phyloP scores from a whole-genome alignment of 2,888 invertebrate species.

The Calliphora vomitoria region DNA sequence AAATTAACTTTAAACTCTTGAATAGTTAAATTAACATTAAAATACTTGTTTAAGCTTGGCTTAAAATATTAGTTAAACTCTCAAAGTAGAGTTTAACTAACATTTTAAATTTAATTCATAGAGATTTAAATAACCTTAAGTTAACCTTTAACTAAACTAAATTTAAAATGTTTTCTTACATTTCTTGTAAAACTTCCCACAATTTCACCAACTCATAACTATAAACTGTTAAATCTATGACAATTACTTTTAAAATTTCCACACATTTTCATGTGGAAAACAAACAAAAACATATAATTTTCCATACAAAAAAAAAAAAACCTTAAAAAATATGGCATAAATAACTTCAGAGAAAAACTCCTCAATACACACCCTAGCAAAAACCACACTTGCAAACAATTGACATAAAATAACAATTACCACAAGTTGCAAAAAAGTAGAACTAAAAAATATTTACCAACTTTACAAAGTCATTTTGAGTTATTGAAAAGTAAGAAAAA shows the following conservation, averaged over 20 bases:
- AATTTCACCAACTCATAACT: neutral
- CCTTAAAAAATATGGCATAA: neutral
- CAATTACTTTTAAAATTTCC: neutral
- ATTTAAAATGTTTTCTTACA: no score
- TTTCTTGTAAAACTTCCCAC: neutral
- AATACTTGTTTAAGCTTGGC: no score
- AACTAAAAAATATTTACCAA: slow-evolving; percentile 27
- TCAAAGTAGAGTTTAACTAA: no score
- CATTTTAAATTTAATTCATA: no score
- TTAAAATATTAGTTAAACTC: no score
- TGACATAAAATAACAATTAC: slow-evolving; percentile 59
- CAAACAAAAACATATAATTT: slow-evolving; percentile 15
- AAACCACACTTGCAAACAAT: slow-evolving; percentile 39
- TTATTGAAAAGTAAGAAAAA: slow-evolving; percentile 23
- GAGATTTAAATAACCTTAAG: no score
- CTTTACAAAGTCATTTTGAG: slow-evolving; percentile 50
- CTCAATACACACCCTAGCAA: slow-evolving; percentile 25
- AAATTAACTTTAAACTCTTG: no score
- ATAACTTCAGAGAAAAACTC: neutral
- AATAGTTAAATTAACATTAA: no score
- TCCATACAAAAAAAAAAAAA: neutral
- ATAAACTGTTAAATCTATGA: slow-evolving; percentile 7
- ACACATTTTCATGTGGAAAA: neutral
- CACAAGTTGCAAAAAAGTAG: slow-evolving; percentile 25
- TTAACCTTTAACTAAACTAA: no score